These are phyloP conservation scores for Cryptocephalus primarius DNA, from an alignment of 2,888 invertebrate species.

Conservation along the genomic window DNA sequence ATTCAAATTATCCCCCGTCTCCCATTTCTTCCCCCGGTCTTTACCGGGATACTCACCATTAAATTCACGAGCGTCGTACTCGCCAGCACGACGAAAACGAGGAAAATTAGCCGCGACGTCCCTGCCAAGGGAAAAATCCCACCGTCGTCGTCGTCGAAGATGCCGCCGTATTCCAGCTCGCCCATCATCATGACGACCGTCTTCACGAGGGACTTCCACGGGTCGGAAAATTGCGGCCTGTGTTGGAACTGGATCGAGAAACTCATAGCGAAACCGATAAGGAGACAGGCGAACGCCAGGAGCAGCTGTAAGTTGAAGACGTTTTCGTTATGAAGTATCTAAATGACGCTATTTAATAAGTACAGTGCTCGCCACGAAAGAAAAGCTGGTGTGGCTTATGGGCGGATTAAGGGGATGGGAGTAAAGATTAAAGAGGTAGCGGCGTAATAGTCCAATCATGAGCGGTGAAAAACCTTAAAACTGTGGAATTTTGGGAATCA, in stretches of 20 bases:
- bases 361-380: no score
- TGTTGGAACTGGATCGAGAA: constrained; percentile 43
- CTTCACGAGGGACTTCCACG: constrained; percentile 37
- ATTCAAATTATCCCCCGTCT: no score
- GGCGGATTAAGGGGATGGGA: no score
- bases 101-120: constrained; percentile 37
- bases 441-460: no score
- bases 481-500: no score
- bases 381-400: no score
- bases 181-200: constrained; percentile 50
- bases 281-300: constrained; percentile 42
- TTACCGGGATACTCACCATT: constrained; percentile 26
- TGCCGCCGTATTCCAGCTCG: constrained; percentile 40
- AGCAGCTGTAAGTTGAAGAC: constrained; percentile 33
- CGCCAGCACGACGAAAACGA: constrained; percentile 41
- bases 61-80: constrained; percentile 47
- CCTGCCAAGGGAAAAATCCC: constrained; percentile 6
- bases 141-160: constrained; percentile 26
- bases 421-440: no score
- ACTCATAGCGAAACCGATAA: constrained; percentile 45
- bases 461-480: no score
- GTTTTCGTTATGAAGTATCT: background rate
- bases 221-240: constrained; percentile 34
- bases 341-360: no score
- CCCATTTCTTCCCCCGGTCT: no score